Evolutionary conservation across 53 echinoderm and acorn worm species (phyloP).

Genomic region (Actinopyga echinites): DNA sequence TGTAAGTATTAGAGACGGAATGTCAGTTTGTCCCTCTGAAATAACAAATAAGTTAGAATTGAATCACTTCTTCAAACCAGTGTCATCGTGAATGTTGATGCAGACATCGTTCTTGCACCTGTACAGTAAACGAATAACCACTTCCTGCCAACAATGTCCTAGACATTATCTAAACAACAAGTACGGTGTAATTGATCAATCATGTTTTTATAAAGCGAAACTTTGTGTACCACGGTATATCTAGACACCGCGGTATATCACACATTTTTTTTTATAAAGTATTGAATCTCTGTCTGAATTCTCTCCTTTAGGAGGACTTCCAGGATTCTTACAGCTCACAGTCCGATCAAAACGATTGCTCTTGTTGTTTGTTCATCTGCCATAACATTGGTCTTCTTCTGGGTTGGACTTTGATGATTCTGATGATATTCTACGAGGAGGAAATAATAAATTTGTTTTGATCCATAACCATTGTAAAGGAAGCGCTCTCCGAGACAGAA

Average conservation of each 20-base stretch:
- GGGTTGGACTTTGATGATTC: slow-evolving; percentile 74
- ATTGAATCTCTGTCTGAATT: not conserved
- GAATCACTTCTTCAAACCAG: too few relatives aligned
- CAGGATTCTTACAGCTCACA: not conserved
- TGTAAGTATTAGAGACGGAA: too few relatives aligned
- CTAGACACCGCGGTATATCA: not conserved
- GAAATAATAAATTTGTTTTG: slow-evolving; percentile 43
- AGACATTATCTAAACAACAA: too few relatives aligned
- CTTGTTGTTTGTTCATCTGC: slow-evolving; percentile 50
- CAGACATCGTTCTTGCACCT: too few relatives aligned
- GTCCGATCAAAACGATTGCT: not conserved
- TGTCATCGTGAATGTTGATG: too few relatives aligned
- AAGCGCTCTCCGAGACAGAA: not conserved
- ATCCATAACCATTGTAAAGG: not conserved
- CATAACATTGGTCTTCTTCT: slow-evolving; percentile 73
- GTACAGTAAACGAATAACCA: too few relatives aligned
- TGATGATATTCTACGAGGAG: slow-evolving; percentile 64
- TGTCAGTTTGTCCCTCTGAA: too few relatives aligned
- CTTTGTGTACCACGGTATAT: too few relatives aligned
- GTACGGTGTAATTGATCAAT: too few relatives aligned
- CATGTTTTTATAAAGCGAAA: too few relatives aligned
- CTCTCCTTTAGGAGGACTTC: not conserved
- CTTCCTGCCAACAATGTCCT: too few relatives aligned
- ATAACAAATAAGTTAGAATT: too few relatives aligned
- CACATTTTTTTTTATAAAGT: not conserved